Evolutionary conservation across 2,888 invertebrate species (phyloP).

Genomic region (Acleris literana): DNA sequence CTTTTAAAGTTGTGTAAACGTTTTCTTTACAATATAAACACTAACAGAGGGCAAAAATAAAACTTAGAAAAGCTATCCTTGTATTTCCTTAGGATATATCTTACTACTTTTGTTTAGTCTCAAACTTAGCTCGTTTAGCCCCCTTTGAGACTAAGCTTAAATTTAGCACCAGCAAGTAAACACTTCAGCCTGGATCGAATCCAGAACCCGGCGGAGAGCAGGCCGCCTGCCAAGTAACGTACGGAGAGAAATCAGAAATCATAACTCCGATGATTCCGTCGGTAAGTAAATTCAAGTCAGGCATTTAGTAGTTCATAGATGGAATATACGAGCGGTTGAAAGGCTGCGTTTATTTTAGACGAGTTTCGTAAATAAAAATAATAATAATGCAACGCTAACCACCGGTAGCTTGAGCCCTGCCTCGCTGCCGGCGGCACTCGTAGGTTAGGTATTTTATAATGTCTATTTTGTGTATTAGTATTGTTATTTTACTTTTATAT

Average conservation of each 20-base stretch:
- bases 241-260: constrained; percentile 22
- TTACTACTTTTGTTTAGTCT: constrained; percentile 26
- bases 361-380: neutral
- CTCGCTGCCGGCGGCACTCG: no score
- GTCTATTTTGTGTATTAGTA: no score
- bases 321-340: neutral
- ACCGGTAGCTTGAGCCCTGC: no score
- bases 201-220: constrained; percentile 23
- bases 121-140: constrained; percentile 32
- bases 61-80: neutral
- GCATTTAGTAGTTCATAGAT: neutral
- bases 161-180: constrained; percentile 31
- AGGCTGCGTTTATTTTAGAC: neutral
- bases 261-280: constrained; percentile 28
- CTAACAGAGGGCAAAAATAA: neutral
- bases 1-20: no score
- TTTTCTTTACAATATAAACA: neutral
- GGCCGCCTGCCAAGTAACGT: constrained; percentile 31
- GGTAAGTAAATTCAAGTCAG: constrained; percentile 19
- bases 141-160: constrained; percentile 32
- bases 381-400: no score
- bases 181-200: constrained; percentile 32
- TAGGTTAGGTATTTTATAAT: no score
- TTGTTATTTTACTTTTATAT: no score
- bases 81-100: constrained; percentile 2